A percentile compares a stretch with the other conserved stretches of the same genome.
Evolutionary conservation across 2,797 vertebrate genomes (phyloP).

Genomic region (Anomalospiza imberbis): DNA sequence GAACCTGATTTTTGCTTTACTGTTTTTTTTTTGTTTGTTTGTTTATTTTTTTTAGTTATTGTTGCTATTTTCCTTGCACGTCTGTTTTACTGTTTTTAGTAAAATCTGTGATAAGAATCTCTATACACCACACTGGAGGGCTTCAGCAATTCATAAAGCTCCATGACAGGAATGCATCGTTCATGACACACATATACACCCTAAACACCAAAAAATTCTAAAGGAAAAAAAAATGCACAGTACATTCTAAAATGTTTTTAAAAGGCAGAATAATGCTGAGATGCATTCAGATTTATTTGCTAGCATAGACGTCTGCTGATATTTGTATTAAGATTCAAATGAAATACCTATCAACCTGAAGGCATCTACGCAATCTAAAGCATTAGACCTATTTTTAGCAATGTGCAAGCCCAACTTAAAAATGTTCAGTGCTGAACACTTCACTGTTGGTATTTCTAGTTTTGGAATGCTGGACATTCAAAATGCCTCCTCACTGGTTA

Average conservation of each 20-base stretch:
- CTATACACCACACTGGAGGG: neutral
- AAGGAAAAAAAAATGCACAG: neutral
- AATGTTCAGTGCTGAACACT: neutral
- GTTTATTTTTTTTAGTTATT: rapidly evolving
- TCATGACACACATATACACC: neutral
- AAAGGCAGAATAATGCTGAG: neutral
- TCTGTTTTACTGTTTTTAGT: neutral
- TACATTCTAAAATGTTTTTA: neutral
- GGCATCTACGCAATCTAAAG: neutral
- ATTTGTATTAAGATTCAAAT: neutral
- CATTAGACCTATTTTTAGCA: neutral
- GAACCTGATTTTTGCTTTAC: neutral
- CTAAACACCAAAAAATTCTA: neutral
- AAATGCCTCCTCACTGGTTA: neutral
- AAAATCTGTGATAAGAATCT: neutral
- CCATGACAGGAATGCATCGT: neutral
- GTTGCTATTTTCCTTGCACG: neutral
- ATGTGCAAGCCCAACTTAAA: neutral
- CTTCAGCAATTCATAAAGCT: neutral
- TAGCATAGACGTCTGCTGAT: neutral
- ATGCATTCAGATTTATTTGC: neutral
- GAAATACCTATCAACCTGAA: neutral
- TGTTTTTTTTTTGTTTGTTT: neutral
- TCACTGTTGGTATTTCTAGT: neutral
- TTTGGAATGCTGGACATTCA: neutral